A percentile compares a stretch with the other conserved stretches of the same genome.
Conservation (phyloP, 2,797 vertebrate genomes). For the Xerus rutilus region DNA sequence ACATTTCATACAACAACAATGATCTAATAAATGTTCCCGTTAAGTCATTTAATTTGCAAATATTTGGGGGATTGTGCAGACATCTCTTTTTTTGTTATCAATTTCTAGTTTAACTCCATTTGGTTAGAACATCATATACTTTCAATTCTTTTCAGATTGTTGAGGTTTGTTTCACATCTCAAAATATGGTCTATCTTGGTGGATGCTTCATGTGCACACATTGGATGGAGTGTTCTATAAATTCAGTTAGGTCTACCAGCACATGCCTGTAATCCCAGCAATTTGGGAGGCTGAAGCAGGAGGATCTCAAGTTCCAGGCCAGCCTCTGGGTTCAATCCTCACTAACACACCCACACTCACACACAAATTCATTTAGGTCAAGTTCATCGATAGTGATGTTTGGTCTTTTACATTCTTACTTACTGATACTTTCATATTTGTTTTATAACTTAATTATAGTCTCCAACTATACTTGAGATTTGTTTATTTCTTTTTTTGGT, state of each 20-base stretch:
- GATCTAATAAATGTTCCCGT: not conserved
- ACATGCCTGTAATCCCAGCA: no score
- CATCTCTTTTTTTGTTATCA: not conserved
- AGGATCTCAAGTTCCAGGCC: no score
- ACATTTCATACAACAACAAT: not conserved
- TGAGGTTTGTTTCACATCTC: not conserved
- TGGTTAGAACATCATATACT: not conserved
- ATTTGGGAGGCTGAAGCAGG: no score
- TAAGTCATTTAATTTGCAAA: not conserved
- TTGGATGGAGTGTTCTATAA: not conserved
- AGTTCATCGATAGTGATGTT: not conserved
- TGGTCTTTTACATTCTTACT: not conserved
- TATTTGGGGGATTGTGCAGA: not conserved
- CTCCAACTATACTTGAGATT: not conserved
- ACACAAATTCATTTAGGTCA: not conserved
- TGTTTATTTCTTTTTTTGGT: not conserved
- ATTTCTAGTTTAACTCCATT: constrained; percentile 19
- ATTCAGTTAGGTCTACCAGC: not conserved
- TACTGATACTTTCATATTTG: not conserved
- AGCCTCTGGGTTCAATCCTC: no score
- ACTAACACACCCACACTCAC: no score
- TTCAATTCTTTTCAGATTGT: constrained; percentile 9
- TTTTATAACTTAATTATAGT: not conserved
- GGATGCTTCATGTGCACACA: not conserved
- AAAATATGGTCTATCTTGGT: not conserved